Percentiles rank a stretch among this genome's conserved stretches.
Evolutionary conservation across 2,888 invertebrate genomes (phyloP).

Genomic region (Cephalotes varians): DNA sequence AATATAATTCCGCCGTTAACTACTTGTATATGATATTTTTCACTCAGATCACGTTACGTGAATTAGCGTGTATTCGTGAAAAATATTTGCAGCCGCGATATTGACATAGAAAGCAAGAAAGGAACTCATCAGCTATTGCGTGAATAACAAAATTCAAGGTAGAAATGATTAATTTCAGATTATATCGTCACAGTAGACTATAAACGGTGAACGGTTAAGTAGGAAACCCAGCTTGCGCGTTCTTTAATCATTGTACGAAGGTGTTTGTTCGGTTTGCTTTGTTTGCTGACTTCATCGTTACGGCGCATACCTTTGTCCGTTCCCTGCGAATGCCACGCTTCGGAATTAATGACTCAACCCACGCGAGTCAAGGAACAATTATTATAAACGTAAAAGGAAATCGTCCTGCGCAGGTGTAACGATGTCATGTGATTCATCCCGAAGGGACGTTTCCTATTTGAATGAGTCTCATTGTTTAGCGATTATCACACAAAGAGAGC

Average conservation of each 20-base stretch:
- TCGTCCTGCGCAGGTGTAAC: constrained; percentile 70
- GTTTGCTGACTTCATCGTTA: constrained; percentile 55
- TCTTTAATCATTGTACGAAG: constrained; percentile 36
- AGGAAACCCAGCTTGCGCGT: neutral
- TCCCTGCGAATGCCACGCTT: constrained; percentile 50
- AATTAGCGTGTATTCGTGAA: neutral
- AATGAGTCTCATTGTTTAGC: constrained; percentile 28
- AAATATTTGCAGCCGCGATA: neutral
- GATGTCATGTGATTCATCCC: constrained; percentile 62
- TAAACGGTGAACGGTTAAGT: neutral
- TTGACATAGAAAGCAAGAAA: neutral
- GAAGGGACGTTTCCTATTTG: constrained; percentile 44
- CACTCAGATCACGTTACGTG: neutral
- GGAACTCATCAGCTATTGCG: neutral
- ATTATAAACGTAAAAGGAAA: constrained; percentile 73
- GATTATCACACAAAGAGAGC: constrained; percentile 20
- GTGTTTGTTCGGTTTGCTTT: constrained; percentile 27
- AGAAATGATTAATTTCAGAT: constrained; percentile 19
- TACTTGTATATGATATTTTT: neutral
- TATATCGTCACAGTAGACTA: constrained; percentile 4
- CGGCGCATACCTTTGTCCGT: constrained; percentile 20
- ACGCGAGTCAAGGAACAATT: constrained; percentile 69
- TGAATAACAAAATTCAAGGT: neutral
- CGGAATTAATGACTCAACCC: constrained; percentile 71
- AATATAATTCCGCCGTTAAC: neutral